Evolutionary conservation across 2,113 vertebrate genomes (phyloP), one percentile per base, ranked within the genome.

Genomic region (Charina bottae): DNA sequence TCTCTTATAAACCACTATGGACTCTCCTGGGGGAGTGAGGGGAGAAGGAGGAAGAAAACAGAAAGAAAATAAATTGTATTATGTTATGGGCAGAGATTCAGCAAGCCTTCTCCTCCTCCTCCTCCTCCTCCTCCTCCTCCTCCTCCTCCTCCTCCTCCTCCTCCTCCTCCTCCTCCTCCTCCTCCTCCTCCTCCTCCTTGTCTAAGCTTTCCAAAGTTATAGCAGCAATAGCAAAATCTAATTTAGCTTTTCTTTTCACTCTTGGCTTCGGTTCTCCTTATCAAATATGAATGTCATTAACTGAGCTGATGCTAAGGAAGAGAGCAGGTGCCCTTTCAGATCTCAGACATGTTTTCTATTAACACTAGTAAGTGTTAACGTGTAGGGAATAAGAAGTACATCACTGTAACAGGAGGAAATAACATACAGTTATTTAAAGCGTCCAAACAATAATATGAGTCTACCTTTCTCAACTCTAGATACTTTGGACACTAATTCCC

Each of bases 401-500:
- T 87, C 84, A 94, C 60, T 92, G 95, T 93, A 95, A 95, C 92
- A 95, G 72, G 46, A 95, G 24, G 17, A 96, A 96, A 95, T 92
- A 1, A 88, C 93, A 93, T 68, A 58, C 92, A 93, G 91, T 90
- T 93, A 92, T 83, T 95, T 93, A 92, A 11, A 19, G 15, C 91
- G 89, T 86, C 90, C 96, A 96, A 95, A 83, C 33, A 56, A 83
- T 4, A 37, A 90, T 8, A 33, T 58, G 26, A 24, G 1, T 23
- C 17, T 33, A 13, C 4, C 49, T 78, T 89, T 72, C 13, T 23
- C 53, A 42, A 42, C 11, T n/a, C 53, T 1, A 2, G 5, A 24
- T 13, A 92, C 8, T 21, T 23, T 59, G n/a, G 56, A 59, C 4
- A 21, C 1, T 19, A 42, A 24, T 23, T 12, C 56, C 86, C 13